Percentiles rank a stretch among this genome's conserved stretches.
These are phyloP conservation scores for Podarcis raffonei DNA, from an alignment of 2,113 vertebrate genomes.

Conservation along the genomic window DNA sequence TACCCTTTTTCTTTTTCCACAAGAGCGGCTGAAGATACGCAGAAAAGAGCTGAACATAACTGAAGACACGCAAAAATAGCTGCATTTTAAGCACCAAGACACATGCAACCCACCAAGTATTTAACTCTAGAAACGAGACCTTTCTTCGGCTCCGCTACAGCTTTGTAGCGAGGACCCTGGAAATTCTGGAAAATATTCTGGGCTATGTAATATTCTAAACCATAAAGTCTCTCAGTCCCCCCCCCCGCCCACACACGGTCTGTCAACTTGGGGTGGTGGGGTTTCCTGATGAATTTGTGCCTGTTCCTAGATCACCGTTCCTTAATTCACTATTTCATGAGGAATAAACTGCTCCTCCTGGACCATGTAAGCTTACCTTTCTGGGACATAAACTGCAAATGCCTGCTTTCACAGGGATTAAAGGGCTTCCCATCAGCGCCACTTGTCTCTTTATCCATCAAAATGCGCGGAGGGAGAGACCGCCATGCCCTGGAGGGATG, in stretches of 20 bases:
- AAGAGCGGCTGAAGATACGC: not conserved
- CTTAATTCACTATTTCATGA: not conserved
- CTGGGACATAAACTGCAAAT: not conserved
- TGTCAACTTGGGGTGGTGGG: slow-evolving; percentile 6
- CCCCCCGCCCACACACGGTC: slow-evolving; percentile 6
- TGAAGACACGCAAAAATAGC: slow-evolving; percentile 54
- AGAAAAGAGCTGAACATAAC: slow-evolving; percentile 41
- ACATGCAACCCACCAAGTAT: not conserved
- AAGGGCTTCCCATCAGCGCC: not conserved
- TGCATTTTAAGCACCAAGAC: slow-evolving; percentile 39
- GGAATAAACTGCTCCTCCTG: slow-evolving; percentile 1
- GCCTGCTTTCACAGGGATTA: slow-evolving; percentile 28
- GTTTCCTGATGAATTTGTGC: not conserved
- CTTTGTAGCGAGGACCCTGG: slow-evolving; percentile 31
- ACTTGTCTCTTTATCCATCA: not conserved
- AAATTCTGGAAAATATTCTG: not conserved
- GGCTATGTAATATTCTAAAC: not conserved
- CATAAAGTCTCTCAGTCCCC: slow-evolving; percentile 6
- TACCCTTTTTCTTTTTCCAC: slow-evolving; percentile 8
- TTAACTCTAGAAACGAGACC: slow-evolving; percentile 30
- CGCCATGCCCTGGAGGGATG: fast-evolving
- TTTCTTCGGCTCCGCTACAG: slow-evolving; percentile 39
- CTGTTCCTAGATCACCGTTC: slow-evolving; percentile 40
- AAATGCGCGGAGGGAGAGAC: not conserved
- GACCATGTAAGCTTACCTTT: not conserved